Percentiles rank a stretch among this genome's conserved stretches.
Conservation (phyloP, 2,888 invertebrate species). For the Drosophila algonquin region DNA sequence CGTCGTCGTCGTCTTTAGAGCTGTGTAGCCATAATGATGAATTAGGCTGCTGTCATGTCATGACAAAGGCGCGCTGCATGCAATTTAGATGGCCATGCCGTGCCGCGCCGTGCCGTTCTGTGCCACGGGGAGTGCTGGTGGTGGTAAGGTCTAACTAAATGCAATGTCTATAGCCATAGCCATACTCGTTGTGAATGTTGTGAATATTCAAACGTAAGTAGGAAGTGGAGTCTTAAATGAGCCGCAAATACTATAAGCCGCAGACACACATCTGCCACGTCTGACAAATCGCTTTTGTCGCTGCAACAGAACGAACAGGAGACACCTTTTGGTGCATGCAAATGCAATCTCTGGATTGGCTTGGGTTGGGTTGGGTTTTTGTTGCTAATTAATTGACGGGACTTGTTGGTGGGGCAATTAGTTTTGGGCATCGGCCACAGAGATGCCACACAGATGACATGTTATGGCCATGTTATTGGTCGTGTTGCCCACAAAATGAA, state of each 20-base stretch:
- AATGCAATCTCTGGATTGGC: conserved; percentile 58
- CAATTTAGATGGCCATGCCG: conserved; percentile 57
- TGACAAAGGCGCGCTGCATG: conserved; percentile 81
- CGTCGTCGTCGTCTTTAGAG: conserved; percentile 24
- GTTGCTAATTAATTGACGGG: conserved; percentile 69
- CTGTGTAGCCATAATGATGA: conserved; percentile 79
- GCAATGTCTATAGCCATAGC: conserved; percentile 60
- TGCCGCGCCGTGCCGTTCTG: not conserved
- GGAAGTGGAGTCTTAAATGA: conserved; percentile 75
- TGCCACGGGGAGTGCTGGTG: not conserved
- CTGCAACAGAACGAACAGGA: conserved; percentile 26
- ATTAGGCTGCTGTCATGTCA: conserved; percentile 82
- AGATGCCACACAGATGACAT: conserved; percentile 56
- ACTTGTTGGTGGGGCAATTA: conserved; percentile 71
- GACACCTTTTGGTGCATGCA: conserved; percentile 9
- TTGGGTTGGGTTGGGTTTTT: conserved; percentile 29
- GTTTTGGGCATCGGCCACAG: conserved; percentile 59
- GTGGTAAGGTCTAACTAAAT: conserved; percentile 54
- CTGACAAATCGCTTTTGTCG: conserved; percentile 72
- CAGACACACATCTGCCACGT: conserved; percentile 11
- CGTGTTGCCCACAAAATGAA: conserved; percentile 20
- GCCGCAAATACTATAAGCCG: conserved; percentile 39
- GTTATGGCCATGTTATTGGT: conserved; percentile 72
- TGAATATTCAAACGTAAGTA: conserved; percentile 73
- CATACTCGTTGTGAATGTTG: not conserved